These are phyloP conservation scores for Idaea dimidiata DNA, from an alignment of 2,888 invertebrate species.

Conservation along the genomic window DNA sequence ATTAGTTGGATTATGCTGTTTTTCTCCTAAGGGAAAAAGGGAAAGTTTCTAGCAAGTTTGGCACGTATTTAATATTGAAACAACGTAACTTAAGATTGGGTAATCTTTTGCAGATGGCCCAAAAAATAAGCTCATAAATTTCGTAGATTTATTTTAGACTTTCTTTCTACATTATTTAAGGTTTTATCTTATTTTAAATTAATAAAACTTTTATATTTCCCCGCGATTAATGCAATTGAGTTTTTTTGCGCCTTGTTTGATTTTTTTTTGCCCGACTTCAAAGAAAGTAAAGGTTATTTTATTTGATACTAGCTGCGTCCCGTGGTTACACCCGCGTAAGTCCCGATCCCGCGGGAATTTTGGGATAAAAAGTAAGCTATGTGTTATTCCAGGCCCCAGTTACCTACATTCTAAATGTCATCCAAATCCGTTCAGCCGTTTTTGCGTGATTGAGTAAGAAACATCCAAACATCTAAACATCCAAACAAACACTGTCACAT, in stretches of 20 bases:
- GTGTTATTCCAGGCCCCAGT: no score
- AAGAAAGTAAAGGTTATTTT: neutral
- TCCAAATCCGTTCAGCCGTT: no score
- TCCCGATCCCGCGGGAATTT: no score
- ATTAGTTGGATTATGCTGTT: no score
- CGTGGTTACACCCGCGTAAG: no score
- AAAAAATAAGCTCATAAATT: neutral
- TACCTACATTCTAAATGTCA: no score
- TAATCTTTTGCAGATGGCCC: neutral
- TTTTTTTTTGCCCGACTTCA: neutral
- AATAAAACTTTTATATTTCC: neutral
- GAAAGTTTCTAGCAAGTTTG: neutral
- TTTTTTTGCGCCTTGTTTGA: neutral
- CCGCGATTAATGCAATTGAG: neutral
- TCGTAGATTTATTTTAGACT: neutral
- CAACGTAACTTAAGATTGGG: constrained; percentile 1
- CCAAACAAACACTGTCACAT: no score
- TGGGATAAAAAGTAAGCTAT: no score
- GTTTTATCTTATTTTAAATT: neutral
- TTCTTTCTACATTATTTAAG: neutral
- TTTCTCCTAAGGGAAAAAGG: neutral
- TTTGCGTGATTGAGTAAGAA: no score
- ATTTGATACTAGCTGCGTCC: no score
- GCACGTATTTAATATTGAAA: constrained; percentile 1
- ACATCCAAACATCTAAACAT: no score